Conservation (phyloP, 2,888 invertebrate species). For the Drosophila niveifrons region DNA sequence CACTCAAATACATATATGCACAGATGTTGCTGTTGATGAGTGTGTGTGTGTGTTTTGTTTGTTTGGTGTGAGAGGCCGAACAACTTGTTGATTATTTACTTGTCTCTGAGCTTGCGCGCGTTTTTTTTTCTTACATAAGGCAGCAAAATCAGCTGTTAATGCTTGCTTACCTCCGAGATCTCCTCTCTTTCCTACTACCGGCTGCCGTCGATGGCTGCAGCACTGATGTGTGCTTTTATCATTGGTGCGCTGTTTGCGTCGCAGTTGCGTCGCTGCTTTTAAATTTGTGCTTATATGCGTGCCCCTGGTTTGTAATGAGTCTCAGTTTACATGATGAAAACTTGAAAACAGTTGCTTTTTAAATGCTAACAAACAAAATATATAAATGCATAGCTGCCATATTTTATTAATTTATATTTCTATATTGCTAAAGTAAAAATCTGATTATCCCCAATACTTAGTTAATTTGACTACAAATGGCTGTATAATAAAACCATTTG, state of each 20-base stretch:
- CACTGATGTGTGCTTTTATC: slow-evolving; percentile 57
- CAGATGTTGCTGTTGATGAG: slow-evolving; percentile 2
- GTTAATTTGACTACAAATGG: too few relatives aligned
- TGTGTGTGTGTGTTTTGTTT: slow-evolving; percentile 17
- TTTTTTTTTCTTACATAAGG: slow-evolving; percentile 9
- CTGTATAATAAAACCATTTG: too few relatives aligned
- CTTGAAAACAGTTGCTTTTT: background rate
- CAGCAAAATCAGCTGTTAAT: slow-evolving; percentile 46
- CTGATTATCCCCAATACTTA: too few relatives aligned
- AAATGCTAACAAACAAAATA: background rate
- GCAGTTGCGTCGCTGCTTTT: slow-evolving; percentile 4
- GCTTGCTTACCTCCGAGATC: background rate
- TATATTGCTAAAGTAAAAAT: too few relatives aligned
- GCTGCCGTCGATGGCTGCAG: background rate
- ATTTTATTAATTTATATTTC: too few relatives aligned
- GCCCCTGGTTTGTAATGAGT: slow-evolving; percentile 11
- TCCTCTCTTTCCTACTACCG: background rate
- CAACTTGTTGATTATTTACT: slow-evolving; percentile 65
- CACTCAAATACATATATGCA: background rate
- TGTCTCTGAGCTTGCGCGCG: slow-evolving; percentile 28
- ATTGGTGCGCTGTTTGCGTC: slow-evolving; percentile 33
- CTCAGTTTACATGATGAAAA: slow-evolving; percentile 10
- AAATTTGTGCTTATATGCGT: slow-evolving; percentile 9
- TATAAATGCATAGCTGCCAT: background rate
- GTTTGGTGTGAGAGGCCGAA: slow-evolving; percentile 22